Evolutionary conservation across 2,797 vertebrate genomes (phyloP).

Genomic region (Melopsittacus undulatus): DNA sequence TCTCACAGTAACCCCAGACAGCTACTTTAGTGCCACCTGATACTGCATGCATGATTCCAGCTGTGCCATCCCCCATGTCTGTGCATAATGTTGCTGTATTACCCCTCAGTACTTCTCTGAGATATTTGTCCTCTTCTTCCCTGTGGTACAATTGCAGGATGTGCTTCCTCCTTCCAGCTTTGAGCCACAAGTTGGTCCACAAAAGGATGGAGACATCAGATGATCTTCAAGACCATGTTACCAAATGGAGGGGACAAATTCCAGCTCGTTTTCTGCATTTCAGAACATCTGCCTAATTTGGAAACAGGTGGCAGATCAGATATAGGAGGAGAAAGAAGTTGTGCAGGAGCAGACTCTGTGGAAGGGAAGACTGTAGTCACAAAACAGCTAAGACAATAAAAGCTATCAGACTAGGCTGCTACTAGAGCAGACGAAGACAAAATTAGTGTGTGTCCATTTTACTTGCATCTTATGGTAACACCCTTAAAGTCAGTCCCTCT

Average conservation of each 20-base stretch:
- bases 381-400: neutral
- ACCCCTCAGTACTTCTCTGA: neutral
- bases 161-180: neutral
- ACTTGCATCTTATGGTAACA: neutral
- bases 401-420: neutral
- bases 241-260: neutral
- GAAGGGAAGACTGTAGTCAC: neutral
- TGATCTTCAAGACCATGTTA: neutral
- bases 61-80: neutral
- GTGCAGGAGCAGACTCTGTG: neutral
- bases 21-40: neutral
- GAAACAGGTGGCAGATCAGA: neutral
- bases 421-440: neutral
- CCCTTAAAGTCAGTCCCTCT: neutral
- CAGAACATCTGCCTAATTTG: neutral
- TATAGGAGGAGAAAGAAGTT: neutral
- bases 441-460: neutral
- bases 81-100: neutral
- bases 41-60: neutral
- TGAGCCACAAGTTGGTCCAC: neutral
- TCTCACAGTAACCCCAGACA: neutral
- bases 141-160: neutral
- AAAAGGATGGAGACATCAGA: neutral
- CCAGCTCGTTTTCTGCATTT: neutral
- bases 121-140: neutral